Conservation (phyloP, 1,140 invertebrate genomes). For the Matsumurasca onukii region DNA sequence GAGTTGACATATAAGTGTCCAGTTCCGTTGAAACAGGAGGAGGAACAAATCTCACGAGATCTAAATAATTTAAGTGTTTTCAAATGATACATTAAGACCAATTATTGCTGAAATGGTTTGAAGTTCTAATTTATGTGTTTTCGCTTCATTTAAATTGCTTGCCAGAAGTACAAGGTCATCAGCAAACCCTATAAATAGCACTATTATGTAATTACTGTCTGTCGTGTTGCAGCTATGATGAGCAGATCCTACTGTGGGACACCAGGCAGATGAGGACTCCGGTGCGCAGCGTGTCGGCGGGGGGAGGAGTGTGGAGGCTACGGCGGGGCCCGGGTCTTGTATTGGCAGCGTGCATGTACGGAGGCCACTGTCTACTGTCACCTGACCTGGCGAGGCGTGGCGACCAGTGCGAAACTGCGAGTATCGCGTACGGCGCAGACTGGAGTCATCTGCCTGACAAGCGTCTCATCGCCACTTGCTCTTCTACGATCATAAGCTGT, state of each 20-base stretch:
- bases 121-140: too few relatives aligned
- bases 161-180: too few relatives aligned
- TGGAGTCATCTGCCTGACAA: not conserved
- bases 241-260: not conserved
- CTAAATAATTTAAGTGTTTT: too few relatives aligned
- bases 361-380: not conserved
- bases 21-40: too few relatives aligned
- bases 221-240: not conserved
- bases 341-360: not conserved
- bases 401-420: not conserved
- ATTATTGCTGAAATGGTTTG: too few relatives aligned
- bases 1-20: too few relatives aligned
- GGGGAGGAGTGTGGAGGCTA: not conserved
- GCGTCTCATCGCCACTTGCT: not conserved
- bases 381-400: not conserved
- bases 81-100: too few relatives aligned
- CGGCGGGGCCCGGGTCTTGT: too few relatives aligned
- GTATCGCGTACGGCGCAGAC: not conserved
- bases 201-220: too few relatives aligned
- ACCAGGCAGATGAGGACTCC: not conserved
- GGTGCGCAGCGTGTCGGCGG: not conserved
- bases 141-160: too few relatives aligned
- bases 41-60: too few relatives aligned
- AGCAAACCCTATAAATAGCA: too few relatives aligned
- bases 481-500: not conserved